Base-by-base conservation (phyloP, 2,888 invertebrate species). In the Orchesella flavescens region DNA sequence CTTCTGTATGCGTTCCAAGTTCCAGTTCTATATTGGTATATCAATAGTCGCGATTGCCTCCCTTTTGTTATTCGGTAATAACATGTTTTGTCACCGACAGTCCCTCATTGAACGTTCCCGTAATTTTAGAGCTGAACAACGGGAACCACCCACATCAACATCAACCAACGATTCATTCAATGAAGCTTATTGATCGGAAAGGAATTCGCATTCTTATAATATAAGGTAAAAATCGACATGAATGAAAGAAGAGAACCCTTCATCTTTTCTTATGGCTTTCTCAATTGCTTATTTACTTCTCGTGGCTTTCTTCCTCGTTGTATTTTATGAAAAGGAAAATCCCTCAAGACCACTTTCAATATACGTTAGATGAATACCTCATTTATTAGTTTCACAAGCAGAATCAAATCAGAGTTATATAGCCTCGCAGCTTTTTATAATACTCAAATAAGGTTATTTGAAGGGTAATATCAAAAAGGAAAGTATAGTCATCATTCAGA, bases 311-410 rank as follows among this genome's bases (percentile, higher is more conserved):
- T 79, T 72, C 72, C 63, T 65, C 63, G 1, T 44, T 43, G 9
- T 19, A 17, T 7, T 34, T 63, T 63, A 72, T 63, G 24, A 65
- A 63, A 63, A 57, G 43, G 44, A 63, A 59, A 72, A 69, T 72
- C 72, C 72, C 79, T 21, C 53, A 49, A 71, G 65, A 76, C 76
- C 68, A 46, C 68, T 76, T 66, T 69, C 77, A 49, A 72, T 65
- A 43, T 79, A 79, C 23, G 69, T 61, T 69, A 59, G 69, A 69
- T 77, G 72, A 72, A 72, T 71, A 79, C 63, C 71, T 79, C 79
- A 79, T 79, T 79, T 79, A 79, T 79, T 79, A 72, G 79, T 79
- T 79, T 79, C 79, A 65, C 71, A 71, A 79, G 79, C 65, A 72
- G 72, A 79, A 72, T 78, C 53, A 65, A 79, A 79, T 79, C 71